These are phyloP conservation scores for Drosophila subsilvestris DNA, from an alignment of 2,888 invertebrate species.

Conservation along the genomic window DNA sequence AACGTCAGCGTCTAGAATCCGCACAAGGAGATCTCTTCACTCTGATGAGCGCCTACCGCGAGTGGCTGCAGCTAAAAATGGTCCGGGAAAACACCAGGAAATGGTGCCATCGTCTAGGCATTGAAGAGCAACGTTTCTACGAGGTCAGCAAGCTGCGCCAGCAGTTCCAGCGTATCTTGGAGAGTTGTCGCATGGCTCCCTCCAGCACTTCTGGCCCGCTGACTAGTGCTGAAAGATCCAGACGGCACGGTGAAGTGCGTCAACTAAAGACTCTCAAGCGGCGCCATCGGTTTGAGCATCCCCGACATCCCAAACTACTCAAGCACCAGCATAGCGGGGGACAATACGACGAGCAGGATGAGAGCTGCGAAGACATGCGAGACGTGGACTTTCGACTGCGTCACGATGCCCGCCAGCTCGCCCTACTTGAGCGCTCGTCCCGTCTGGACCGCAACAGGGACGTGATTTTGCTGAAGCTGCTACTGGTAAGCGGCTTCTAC, in stretches of 20 bases:
- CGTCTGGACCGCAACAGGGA: slow-evolving; percentile 88
- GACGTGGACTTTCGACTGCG: slow-evolving; percentile 94
- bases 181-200: slow-evolving; percentile 87
- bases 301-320: slow-evolving; percentile 87
- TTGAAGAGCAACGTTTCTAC: slow-evolving; percentile 98
- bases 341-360: slow-evolving; percentile 84
- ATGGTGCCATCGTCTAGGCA: slow-evolving; percentile 95
- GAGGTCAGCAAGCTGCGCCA: slow-evolving; percentile 96
- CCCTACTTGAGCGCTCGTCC: slow-evolving; percentile 87
- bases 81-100: slow-evolving; percentile 85
- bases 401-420: slow-evolving; percentile 90
- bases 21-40: slow-evolving; percentile 98
- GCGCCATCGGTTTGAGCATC: slow-evolving; percentile 89
- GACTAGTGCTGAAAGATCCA: slow-evolving; percentile 90
- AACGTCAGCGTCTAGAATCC: slow-evolving; percentile 92
- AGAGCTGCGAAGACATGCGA: slow-evolving; percentile 88
- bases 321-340: slow-evolving; percentile 70
- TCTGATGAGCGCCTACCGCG: slow-evolving; percentile 92
- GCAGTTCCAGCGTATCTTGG: slow-evolving; percentile 93
- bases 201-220: slow-evolving; percentile 84
- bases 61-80: slow-evolving; percentile 93
- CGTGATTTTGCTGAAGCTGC: slow-evolving; percentile 89
- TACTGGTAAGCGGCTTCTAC: slow-evolving; percentile 96
- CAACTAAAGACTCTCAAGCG: slow-evolving; percentile 92
- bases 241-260: slow-evolving; percentile 95